Conservation (phyloP, 2,797 vertebrate genomes). For the Coranthus polyacanthus region DNA sequence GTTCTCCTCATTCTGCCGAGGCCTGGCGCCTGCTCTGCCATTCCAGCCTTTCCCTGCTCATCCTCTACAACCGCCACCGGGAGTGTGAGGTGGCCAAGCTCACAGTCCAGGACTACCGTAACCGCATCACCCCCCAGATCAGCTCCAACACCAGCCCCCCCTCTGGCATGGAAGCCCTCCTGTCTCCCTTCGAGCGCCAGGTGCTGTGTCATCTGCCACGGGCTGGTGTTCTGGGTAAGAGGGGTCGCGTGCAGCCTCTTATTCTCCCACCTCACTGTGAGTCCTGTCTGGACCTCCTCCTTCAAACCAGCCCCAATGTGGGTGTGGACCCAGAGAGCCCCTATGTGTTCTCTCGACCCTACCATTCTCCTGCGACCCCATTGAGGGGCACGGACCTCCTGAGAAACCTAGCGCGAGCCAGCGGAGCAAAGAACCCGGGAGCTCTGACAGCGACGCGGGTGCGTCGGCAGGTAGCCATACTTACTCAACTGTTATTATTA, state of each 20-base stretch:
- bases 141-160: constrained; percentile 33
- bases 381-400: constrained; percentile 87
- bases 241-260: constrained; percentile 83
- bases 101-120: constrained; percentile 83
- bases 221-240: constrained; percentile 84
- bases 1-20: constrained; percentile 81
- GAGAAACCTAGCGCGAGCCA: constrained; percentile 84
- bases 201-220: constrained; percentile 83
- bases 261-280: constrained; percentile 86
- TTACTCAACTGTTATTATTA: constrained; percentile 85
- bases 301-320: constrained; percentile 84
- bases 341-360: constrained; percentile 86
- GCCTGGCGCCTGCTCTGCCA: constrained; percentile 88
- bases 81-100: constrained; percentile 89
- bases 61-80: constrained; percentile 87
- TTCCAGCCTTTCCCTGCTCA: constrained; percentile 86
- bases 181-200: constrained; percentile 85
- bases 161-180: constrained; percentile 75
- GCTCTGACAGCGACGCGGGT: constrained; percentile 79
- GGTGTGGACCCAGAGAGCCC: constrained; percentile 87
- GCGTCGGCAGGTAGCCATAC: constrained; percentile 85
- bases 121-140: constrained; percentile 61
- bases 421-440: constrained; percentile 82
- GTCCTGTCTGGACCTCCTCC: constrained; percentile 85
- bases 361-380: constrained; percentile 86